Evolutionary conservation across 2,888 invertebrate genomes (phyloP), one percentile per base, ranked within the genome.

Genomic region (Drosophila leonis): DNA sequence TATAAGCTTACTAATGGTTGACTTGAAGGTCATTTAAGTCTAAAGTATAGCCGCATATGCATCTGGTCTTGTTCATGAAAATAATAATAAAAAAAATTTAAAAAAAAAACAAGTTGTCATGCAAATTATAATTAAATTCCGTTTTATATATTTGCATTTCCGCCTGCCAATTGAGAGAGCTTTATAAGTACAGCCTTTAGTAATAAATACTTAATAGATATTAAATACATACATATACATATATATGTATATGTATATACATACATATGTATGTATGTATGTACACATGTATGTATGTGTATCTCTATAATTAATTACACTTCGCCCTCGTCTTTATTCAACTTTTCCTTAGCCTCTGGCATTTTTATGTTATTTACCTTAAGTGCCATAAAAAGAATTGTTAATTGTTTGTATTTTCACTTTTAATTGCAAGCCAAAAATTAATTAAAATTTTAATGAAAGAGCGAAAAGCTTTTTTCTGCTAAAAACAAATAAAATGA

Each of bases 361-460:
- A 27, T 13, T 39, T 39, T 8, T n/a, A 10, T 10, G 6, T 54
- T 31, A 49, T 55, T 41, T 10, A 20, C 3, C 18, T 9, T 7
- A 20, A 65, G 29, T 65, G 12, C 18, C 27, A 61, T 24, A 48
- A 44, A 49, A 62, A 18, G 1, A 27, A 10, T 27, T 59, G 74
- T 15, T 39, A 57, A 29, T 60, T 61, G 15, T 62, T 52, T 49
- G 31, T 9, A 13, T 49, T 72, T 72, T 71, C 51, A 72, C 66
- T 72, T 62, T 76, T 44, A 59, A 20, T 20, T 46, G 37, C 72
- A 39, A 70, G 89, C 77, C 87, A 80, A 80, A 68, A 80, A 54
- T 41, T 33, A 76, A 83, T 88, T 76, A 70, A 48, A 54, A 49
- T 65, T 76, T 52, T 29, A 44, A 75, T 67, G 37, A 65, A 55